Conservation (phyloP, 2,888 invertebrate species). For the Melanophora roralis region DNA sequence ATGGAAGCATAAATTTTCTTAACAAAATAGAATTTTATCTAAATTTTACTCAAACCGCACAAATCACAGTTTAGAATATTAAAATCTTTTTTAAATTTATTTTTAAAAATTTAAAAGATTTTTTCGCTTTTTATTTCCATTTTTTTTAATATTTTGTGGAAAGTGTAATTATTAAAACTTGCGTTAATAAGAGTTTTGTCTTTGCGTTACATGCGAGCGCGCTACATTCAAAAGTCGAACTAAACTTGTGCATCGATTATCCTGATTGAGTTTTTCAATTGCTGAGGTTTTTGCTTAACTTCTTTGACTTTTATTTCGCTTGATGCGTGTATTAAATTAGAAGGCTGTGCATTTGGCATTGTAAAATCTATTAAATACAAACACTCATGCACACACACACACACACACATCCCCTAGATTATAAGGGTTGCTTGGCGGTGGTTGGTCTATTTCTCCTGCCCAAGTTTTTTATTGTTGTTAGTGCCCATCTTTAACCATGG, state of each 20-base stretch:
- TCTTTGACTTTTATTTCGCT: background rate
- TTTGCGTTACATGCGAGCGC: slow-evolving; percentile 50
- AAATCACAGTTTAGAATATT: slow-evolving; percentile 30
- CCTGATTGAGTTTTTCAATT: slow-evolving; percentile 18
- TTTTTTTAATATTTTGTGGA: background rate
- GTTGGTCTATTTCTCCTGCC: slow-evolving; percentile 75
- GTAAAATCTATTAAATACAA: background rate
- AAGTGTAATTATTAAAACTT: no score
- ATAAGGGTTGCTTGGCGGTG: slow-evolving; percentile 75
- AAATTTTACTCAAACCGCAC: background rate
- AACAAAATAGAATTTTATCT: background rate
- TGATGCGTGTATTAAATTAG: slow-evolving; percentile 48
- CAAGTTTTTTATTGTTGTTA: slow-evolving; percentile 62
- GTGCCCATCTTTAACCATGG: slow-evolving; percentile 36
- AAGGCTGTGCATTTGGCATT: slow-evolving; percentile 52
- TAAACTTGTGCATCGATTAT: slow-evolving; percentile 50
- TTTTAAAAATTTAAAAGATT: background rate
- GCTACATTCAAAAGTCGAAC: slow-evolving; percentile 59
- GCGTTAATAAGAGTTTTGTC: no score
- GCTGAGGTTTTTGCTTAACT: background rate
- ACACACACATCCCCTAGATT: background rate
- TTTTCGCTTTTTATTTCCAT: background rate
- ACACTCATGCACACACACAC: background rate
- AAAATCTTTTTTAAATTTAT: background rate
- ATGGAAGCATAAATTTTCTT: slow-evolving; percentile 53